Conservation (phyloP, 2,888 invertebrate species). For the Amiota mariae region DNA sequence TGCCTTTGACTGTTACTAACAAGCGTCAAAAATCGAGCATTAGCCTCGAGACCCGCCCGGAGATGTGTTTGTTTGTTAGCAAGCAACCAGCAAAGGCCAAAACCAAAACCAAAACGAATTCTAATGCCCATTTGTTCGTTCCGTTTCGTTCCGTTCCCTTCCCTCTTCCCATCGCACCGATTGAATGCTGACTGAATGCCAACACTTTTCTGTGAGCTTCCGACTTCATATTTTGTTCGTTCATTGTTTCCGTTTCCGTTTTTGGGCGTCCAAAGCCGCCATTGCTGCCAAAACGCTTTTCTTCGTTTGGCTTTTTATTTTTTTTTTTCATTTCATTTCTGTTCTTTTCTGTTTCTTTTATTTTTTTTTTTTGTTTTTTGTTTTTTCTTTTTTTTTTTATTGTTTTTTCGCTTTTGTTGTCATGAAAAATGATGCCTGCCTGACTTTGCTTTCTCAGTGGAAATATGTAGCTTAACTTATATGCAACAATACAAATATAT, state of each 20-base stretch:
- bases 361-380: slow-evolving; percentile 13
- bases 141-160: not conserved
- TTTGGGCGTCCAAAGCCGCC: not conserved
- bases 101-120: not conserved
- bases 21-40: slow-evolving; percentile 32
- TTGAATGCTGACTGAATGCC: slow-evolving; percentile 1
- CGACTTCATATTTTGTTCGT: slow-evolving; percentile 16
- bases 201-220: slow-evolving; percentile 22
- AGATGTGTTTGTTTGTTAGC: no score
- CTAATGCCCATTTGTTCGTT: no score
- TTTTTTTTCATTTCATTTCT: not conserved
- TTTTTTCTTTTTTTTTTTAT: not conserved
- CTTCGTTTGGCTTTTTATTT: not conserved
- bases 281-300: slow-evolving; percentile 2
- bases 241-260: slow-evolving; percentile 16
- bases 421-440: slow-evolving; percentile 26
- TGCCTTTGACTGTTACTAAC: slow-evolving; percentile 18
- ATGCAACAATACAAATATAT: not conserved
- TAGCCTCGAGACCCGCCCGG: slow-evolving; percentile 2
- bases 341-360: not conserved
- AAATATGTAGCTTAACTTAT: not conserved
- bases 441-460: not conserved
- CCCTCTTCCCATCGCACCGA: not conserved
- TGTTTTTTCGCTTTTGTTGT: slow-evolving; percentile 4
- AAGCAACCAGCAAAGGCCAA: no score